A percentile compares a stretch with the other conserved stretches of the same genome.
phyloP scores from a whole-genome alignment of 2,888 invertebrate genomes.

The Neria commutata region DNA sequence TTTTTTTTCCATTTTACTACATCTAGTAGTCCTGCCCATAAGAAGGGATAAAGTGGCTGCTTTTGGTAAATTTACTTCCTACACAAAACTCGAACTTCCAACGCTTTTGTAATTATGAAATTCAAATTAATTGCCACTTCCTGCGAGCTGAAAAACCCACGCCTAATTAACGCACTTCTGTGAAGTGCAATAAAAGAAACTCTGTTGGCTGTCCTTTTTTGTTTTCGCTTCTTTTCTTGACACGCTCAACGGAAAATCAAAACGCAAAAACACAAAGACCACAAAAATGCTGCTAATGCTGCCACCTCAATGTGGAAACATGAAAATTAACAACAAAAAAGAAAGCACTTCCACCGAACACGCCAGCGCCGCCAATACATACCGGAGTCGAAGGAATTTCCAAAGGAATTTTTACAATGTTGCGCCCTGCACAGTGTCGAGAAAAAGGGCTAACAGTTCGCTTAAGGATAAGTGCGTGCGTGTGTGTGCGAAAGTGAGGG shows the following conservation, averaged over 20 bases:
- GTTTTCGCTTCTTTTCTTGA: neutral
- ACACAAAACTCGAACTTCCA: too few species aligned
- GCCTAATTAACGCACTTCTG: neutral
- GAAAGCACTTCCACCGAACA: neutral
- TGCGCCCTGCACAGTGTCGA: neutral
- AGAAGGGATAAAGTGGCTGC: too few species aligned
- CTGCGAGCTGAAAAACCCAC: too few species aligned
- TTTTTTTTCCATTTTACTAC: too few species aligned
- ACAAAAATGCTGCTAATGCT: conserved; percentile 11
- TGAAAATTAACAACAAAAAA: conserved; percentile 8
- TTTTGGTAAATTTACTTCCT: too few species aligned
- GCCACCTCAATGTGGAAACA: neutral
- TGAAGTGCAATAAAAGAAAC: neutral
- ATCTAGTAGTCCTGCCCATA: too few species aligned
- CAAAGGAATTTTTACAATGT: conserved; percentile 11
- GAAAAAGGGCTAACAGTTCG: too few species aligned
- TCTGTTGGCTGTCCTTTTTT: neutral
- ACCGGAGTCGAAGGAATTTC: conserved; percentile 1
- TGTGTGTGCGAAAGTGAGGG: neutral
- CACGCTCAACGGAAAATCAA: conserved; percentile 7
- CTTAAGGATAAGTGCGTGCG: neutral
- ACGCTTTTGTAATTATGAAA: too few species aligned
- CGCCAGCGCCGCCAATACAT: neutral
- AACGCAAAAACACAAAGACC: conserved; percentile 9
- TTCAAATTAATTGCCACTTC: too few species aligned